These are phyloP conservation scores for Drosophila ananassae DNA, from an alignment of 1,140 invertebrate species.

Conservation along the genomic window DNA sequence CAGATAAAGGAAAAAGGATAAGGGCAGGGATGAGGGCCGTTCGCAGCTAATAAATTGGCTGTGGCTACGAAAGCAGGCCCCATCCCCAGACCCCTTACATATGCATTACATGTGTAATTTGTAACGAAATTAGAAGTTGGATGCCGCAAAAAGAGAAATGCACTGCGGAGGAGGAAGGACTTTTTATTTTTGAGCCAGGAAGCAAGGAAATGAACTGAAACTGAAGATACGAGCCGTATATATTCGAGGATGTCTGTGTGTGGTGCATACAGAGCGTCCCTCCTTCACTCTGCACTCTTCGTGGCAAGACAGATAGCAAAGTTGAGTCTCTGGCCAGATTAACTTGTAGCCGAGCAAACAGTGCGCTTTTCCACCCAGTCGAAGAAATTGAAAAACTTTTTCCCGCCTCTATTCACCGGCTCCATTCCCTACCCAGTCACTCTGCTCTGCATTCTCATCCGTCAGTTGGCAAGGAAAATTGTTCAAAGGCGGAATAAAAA, in stretches of 20 bases:
- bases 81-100: conserved; percentile 36
- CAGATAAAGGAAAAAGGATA: conserved; percentile 11
- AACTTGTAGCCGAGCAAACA: conserved; percentile 75
- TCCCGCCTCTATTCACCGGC: not conserved
- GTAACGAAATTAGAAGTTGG: conserved; percentile 80
- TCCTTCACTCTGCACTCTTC: conserved; percentile 14
- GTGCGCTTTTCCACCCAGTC: conserved; percentile 38
- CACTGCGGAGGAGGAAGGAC: conserved; percentile 27
- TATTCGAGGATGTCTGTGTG: not conserved
- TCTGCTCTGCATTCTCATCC: conserved; percentile 21
- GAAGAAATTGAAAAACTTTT: conserved; percentile 81
- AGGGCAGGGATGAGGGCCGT: conserved; percentile 1
- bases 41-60: conserved; percentile 73
- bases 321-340: conserved; percentile 74
- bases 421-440: conserved; percentile 9
- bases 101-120: conserved; percentile 82
- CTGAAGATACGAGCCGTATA: conserved; percentile 1
- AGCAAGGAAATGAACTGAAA: conserved; percentile 64
- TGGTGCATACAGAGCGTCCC: not conserved
- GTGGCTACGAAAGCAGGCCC: conserved; percentile 8
- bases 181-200: conserved; percentile 28
- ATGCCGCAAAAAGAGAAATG: conserved; percentile 34
- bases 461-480: conserved; percentile 54
- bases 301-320: conserved; percentile 63
- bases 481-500: conserved; percentile 31